Evolutionary conservation across 1,140 invertebrate species (phyloP), one percentile per base, ranked within the genome.

Genomic region (Popillia japonica): DNA sequence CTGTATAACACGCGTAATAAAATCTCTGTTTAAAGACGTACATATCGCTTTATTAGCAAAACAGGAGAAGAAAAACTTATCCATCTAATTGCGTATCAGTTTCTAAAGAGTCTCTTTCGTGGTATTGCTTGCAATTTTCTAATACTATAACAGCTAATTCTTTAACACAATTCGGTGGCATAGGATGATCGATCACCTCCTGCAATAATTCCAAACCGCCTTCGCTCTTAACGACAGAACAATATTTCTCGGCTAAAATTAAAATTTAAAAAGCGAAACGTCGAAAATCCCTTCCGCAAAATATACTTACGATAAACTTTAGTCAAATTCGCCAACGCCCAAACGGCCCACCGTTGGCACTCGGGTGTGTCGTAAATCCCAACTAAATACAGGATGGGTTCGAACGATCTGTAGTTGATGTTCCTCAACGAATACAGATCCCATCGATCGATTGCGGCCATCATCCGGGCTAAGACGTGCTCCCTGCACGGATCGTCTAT

Each of bases 391-490:
- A 99, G 87, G 80, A 98, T 96, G 3, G 97, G 97, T 84, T 96
- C 92, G 88, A 99, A 98, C 20, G 96, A 97, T 79, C 96, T 92
- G 87, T 99, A 99, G 88, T 99, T 99, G 79, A 99, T 99, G 85
- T 98, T 99, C 27, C 98, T 89, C 81, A 94, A 93, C 9, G 95
- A 93, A 64, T 90, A 88, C 14, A 99, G 86, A 83, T 97, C 92
- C 98, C 98, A 99, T 64, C 93, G 90, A 74, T 94, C 90, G 14
- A 99, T 96, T 11, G 97, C 96, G 40, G 86, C 86, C 8, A 93
- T 91, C 90, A 99, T 94, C 78, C 91, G 89, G 11, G 89, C 83
- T 1, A 98, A 88, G 4, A 98, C 95, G 34, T 91, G 88, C n/a
- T 92, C 87, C 20, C 96, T 88, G 4, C 89, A 88, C 0, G 95